Evolutionary conservation across 2,888 invertebrate species (phyloP).

Genomic region (Gymnosoma rotundatum): DNA sequence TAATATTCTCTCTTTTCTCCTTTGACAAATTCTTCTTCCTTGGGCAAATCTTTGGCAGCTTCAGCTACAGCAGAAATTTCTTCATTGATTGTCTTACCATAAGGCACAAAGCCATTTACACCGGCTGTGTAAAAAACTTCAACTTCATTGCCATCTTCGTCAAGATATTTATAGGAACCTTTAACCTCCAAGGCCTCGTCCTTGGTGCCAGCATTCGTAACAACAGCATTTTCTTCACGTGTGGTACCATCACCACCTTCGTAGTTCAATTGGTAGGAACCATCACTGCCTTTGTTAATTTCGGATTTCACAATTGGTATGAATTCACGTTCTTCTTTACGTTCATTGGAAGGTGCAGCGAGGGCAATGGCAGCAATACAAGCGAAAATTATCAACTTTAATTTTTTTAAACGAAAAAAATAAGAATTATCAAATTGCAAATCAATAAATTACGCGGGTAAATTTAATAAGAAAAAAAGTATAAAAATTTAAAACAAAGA

Average conservation of each 20-base stretch:
- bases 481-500: too few species aligned
- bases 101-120: slow-evolving; percentile 80
- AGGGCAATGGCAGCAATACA: slow-evolving; percentile 71
- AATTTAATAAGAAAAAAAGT: too few species aligned
- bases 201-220: slow-evolving; percentile 75
- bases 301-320: slow-evolving; percentile 77
- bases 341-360: slow-evolving; percentile 58
- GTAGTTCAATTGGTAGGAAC: slow-evolving; percentile 76
- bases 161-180: slow-evolving; percentile 79
- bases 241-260: slow-evolving; percentile 77
- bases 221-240: slow-evolving; percentile 75
- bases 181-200: slow-evolving; percentile 76
- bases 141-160: slow-evolving; percentile 77
- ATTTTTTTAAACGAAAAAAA: too few species aligned
- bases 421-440: too few species aligned
- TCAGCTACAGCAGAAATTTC: slow-evolving; percentile 79
- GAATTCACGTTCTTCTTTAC: slow-evolving; percentile 66
- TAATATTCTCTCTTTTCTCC: slow-evolving; percentile 19
- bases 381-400: slow-evolving; percentile 68
- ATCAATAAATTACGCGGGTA: too few species aligned
- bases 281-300: slow-evolving; percentile 74
- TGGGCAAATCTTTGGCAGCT: slow-evolving; percentile 78
- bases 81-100: slow-evolving; percentile 76
- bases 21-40: slow-evolving; percentile 50
- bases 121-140: slow-evolving; percentile 81